phyloP scores from a whole-genome alignment of 2,888 invertebrate genomes.

The Tenodera sinensis region DNA sequence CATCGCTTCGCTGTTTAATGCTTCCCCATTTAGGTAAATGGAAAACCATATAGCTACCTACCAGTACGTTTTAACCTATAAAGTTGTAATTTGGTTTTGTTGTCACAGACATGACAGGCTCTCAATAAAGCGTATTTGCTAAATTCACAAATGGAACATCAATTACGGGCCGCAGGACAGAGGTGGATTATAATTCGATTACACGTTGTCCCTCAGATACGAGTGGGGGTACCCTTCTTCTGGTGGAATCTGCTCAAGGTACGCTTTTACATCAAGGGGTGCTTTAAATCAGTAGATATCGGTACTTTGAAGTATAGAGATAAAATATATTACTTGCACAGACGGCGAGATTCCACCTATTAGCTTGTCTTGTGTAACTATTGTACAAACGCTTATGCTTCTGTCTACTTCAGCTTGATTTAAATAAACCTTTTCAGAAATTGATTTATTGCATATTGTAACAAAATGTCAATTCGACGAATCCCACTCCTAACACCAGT shows the following conservation, averaged over 20 bases:
- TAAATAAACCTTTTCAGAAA: too few relatives aligned
- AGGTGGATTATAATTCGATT: neutral
- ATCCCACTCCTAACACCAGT: too few relatives aligned
- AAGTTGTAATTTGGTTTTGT: neutral
- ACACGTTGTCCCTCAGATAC: neutral
- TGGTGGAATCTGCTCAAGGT: neutral
- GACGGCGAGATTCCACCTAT: too few relatives aligned
- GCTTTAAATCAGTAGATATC: too few relatives aligned
- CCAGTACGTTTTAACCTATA: neutral
- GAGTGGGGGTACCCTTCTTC: neutral
- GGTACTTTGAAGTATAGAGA: too few relatives aligned
- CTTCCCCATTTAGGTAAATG: neutral
- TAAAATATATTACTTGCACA: too few relatives aligned
- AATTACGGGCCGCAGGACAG: neutral
- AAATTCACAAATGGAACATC: neutral
- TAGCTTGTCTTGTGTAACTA: too few relatives aligned
- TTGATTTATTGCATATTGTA: too few relatives aligned
- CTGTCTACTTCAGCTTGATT: too few relatives aligned
- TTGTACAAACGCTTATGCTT: too few relatives aligned
- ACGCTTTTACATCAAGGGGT: neutral
- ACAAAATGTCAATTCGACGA: too few relatives aligned
- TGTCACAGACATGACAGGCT: neutral
- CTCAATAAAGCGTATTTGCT: neutral
- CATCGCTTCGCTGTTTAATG: neutral
- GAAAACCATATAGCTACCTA: neutral